Base-by-base conservation (phyloP, 2,113 vertebrate species). In the Siniperca knerii region DNA sequence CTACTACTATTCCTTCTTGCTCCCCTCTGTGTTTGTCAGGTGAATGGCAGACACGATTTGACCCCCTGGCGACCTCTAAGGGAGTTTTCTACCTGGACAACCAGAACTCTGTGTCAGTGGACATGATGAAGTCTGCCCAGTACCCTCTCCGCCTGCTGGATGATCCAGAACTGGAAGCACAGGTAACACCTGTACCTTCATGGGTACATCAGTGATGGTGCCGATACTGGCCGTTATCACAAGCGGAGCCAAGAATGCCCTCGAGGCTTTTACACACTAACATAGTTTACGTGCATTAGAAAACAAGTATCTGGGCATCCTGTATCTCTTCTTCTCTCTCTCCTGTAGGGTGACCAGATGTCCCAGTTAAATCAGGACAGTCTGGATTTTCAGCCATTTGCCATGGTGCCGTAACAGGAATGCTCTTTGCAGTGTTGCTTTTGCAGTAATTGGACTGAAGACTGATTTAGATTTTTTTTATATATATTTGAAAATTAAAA, bases 1-100 rank as follows among this genome's bases (percentile, higher is more conserved):
- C 6, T 48, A 15, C 18, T 75, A 40, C 62, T 44, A 33, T 42
- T 65, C 25, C 33, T 4, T 52, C 33, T 35, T 44, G 40, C 37
- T 81, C 21, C 37, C 29, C 62, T 3, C 21, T 83, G 8, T 81
- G 54, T 73, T 52, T 40, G 10, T 50, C 88, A 99, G 98, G 96
- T 74, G 93, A 97, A 89, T 99, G 98, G 98, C 95, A 85, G 89
- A 96, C 87, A 76, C 96, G 94, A 15, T 99, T 99, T 83, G 96
- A 99, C 82, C 94, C 96, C 0, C 91, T 57, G n/a, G 91, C 91
- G 46, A 99, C 98, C 66, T 82, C 81, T 16, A 94, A 93, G 55
- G 96, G 95, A 42, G 44, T 86, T 0, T 99, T 99, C 91, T 94
- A 97, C 89, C 87, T 97, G 68, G 95, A 97, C 21, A 84, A 93